These are phyloP conservation scores for Mormyrus hasselquistii DNA, from an alignment of 2,797 vertebrate genomes.

Conservation along the genomic window DNA sequence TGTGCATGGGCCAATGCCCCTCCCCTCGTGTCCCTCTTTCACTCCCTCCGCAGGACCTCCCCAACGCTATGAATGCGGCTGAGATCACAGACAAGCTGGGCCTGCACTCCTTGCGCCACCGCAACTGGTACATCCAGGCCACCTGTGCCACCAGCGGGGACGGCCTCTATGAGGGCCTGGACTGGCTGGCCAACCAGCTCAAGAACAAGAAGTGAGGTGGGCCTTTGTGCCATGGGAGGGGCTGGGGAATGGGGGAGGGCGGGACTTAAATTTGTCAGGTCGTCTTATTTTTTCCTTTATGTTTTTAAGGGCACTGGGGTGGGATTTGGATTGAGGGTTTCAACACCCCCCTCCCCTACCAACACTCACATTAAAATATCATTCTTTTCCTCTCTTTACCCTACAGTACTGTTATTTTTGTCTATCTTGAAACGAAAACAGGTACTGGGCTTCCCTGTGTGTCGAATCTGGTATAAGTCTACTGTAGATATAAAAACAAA, in stretches of 20 bases:
- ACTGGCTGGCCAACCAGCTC: conserved; percentile 97
- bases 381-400: conserved; percentile 10
- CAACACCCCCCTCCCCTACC: conserved; percentile 30
- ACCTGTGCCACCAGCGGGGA: conserved; percentile 94
- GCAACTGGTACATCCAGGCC: conserved; percentile 97
- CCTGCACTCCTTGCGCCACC: conserved; percentile 87
- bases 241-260: conserved; percentile 41
- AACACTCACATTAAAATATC: conserved; percentile 18
- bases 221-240: conserved; percentile 13
- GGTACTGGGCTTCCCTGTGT: conserved; percentile 3
- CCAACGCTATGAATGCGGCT: conserved; percentile 93
- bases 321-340: conserved; percentile 41
- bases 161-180: conserved; percentile 88
- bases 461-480: background rate
- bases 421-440: background rate
- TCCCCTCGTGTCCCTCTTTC: background rate
- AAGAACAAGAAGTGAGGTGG: conserved; percentile 90
- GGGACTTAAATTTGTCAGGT: conserved; percentile 48
- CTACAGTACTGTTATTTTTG: background rate
- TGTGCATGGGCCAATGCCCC: background rate
- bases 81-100: conserved; percentile 97
- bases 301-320: conserved; percentile 50
- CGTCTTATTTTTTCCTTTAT: conserved; percentile 38
- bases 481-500: background rate
- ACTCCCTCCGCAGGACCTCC: conserved; percentile 70